phyloP scores from a whole-genome alignment of 2,888 invertebrate genomes.

The Netelia melanura region DNA sequence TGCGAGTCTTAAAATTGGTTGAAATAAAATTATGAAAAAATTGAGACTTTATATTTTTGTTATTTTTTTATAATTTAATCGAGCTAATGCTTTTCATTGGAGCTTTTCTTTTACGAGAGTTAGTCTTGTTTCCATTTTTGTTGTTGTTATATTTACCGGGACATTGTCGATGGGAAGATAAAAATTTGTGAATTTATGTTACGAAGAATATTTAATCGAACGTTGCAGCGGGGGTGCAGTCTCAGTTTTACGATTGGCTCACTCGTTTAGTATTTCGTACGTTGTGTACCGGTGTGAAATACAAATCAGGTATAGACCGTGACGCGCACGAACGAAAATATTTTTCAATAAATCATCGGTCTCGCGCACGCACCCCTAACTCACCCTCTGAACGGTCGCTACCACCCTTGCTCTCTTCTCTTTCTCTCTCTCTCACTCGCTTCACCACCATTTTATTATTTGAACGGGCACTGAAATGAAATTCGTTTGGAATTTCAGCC shows the following conservation, averaged over 20 bases:
- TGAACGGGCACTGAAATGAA: conserved; percentile 8
- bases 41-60: too few relatives aligned
- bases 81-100: background rate
- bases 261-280: background rate
- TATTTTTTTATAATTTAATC: too few relatives aligned
- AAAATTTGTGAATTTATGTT: background rate
- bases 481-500: conserved; percentile 45
- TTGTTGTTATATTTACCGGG: background rate
- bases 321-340: conserved; percentile 22
- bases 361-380: conserved; percentile 30
- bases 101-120: background rate
- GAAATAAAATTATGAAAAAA: too few relatives aligned
- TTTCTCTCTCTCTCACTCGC: conserved; percentile 26
- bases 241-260: background rate
- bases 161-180: background rate
- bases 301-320: conserved; percentile 20
- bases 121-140: background rate
- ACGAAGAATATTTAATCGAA: background rate
- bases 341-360: conserved; percentile 53
- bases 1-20: too few relatives aligned
- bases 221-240: background rate
- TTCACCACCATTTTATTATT: conserved; percentile 38
- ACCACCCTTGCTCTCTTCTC: background rate
- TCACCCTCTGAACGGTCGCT: conserved; percentile 1
- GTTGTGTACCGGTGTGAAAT: background rate